Evolutionary conservation across 2,797 vertebrate genomes (phyloP).

Genomic region (Poliocrania exsul): DNA sequence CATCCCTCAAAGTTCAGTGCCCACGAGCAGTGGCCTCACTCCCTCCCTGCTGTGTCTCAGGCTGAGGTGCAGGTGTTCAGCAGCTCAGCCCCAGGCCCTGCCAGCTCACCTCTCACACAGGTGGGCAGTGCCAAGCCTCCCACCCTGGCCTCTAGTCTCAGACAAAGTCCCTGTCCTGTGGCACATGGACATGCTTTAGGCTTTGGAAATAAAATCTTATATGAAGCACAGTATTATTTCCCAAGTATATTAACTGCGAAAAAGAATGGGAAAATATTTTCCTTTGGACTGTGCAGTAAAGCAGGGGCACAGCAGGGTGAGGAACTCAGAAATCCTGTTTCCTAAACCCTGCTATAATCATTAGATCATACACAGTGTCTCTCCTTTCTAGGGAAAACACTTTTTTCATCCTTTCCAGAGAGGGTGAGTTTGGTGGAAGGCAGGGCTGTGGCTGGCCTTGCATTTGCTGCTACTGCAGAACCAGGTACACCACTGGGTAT

Average conservation of each 20-base stretch:
- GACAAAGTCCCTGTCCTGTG: neutral
- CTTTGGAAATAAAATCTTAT: neutral
- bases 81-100: neutral
- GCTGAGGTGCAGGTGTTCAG: neutral
- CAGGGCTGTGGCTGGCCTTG: neutral
- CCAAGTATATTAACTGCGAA: neutral
- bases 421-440: neutral
- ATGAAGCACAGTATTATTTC: neutral
- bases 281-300: neutral
- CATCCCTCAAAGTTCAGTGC: neutral
- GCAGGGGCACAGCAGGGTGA: neutral
- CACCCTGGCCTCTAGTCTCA: neutral
- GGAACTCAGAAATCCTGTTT: constrained; percentile 8
- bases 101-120: neutral
- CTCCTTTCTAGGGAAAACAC: neutral
- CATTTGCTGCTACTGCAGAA: neutral
- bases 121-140: neutral
- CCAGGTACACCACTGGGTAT: neutral
- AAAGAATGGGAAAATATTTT: neutral
- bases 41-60: neutral
- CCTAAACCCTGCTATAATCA: neutral
- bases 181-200: neutral
- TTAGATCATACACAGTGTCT: neutral
- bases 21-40: neutral
- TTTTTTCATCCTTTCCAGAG: neutral